Conservation (phyloP, 1,140 invertebrate species). For the Cepaea nemoralis region DNA sequence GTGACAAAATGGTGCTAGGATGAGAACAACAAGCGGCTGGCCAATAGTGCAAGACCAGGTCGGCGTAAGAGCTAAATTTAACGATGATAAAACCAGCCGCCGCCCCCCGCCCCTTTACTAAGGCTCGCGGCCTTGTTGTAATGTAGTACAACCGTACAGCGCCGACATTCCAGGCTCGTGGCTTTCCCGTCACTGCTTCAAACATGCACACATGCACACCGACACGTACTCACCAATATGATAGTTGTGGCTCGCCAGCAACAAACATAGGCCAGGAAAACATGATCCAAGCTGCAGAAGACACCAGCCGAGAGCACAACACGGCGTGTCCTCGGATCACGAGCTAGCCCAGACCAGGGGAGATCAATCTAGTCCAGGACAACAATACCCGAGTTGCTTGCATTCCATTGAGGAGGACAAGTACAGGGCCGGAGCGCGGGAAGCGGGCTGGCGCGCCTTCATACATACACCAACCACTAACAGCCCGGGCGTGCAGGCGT, state of each 20-base stretch:
- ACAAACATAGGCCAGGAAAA: not conserved
- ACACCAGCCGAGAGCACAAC: not conserved
- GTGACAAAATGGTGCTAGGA: too few relatives aligned
- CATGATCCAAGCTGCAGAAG: slow-evolving; percentile 13
- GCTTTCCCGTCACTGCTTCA: not conserved
- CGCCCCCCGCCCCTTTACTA: slow-evolving; percentile 3
- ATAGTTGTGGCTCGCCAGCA: not conserved
- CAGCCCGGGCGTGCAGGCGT: too few relatives aligned
- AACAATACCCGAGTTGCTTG: slow-evolving; percentile 13
- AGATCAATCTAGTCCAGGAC: slow-evolving; percentile 26
- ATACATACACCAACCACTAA: too few relatives aligned
- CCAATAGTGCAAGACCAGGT: too few relatives aligned
- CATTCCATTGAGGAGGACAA: not conserved
- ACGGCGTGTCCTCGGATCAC: slow-evolving; percentile 28
- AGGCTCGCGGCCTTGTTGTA: slow-evolving; percentile 28
- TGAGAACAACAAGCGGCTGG: too few relatives aligned
- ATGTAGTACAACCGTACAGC: slow-evolving; percentile 7
- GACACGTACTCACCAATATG: slow-evolving; percentile 25
- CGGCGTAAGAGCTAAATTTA: slow-evolving; percentile 22
- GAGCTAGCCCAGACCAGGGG: slow-evolving; percentile 9
- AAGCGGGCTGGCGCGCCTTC: not conserved
- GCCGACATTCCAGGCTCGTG: not conserved
- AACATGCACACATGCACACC: not conserved
- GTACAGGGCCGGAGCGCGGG: not conserved
- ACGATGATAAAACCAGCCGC: slow-evolving; percentile 27